Evolutionary conservation across 2,888 invertebrate species (phyloP), one percentile per base, ranked within the genome.

Genomic region (Dryocosmus kuriphilus): DNA sequence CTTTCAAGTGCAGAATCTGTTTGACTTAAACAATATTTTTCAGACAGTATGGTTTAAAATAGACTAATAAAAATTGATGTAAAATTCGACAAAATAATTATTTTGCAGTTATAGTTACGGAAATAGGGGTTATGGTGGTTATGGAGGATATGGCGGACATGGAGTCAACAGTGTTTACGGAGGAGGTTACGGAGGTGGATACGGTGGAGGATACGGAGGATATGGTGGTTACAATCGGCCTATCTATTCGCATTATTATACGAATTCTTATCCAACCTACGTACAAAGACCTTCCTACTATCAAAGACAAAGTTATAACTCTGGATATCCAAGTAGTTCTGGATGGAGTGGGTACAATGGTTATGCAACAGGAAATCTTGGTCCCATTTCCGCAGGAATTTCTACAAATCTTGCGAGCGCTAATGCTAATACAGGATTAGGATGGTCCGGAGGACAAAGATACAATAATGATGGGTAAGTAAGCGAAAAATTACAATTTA

Each of bases 201-300:
- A 79, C 46, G 67, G 78, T 22, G 67, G 78, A 30, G 79, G 79
- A 1, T 77, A 76, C 76, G 63, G 81, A 30, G 57, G 67, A n/a
- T 61, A 60, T 30, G 46, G 75, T 8, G 78, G 77, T n/a, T 83
- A 84, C 65, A 80, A 80, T 38, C 77, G 67, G 11, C 83, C 78
- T 22, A 79, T 63, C 8, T 83, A 82, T 77, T 79, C 80, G 4
- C 79, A 82, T 24, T 79, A 80, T 65, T 80, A 83, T 78, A 81
- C 76, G 75, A 77, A 60, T 73, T 81, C 61, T 38, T 62, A 76
- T 76, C 76, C 79, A 19, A 57, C n/a, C 75, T 80, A 76, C 30
- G 41, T 61, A 4, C 51, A 80, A 24, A 60, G 73, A 61, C 77
- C 79, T 8, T 55, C 76, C 61, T 78, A 81, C 76, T 60, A 32